Evolutionary conservation across 2,113 vertebrate species (phyloP), one percentile per base, ranked within the genome.

Genomic region (Carassius carassius): DNA sequence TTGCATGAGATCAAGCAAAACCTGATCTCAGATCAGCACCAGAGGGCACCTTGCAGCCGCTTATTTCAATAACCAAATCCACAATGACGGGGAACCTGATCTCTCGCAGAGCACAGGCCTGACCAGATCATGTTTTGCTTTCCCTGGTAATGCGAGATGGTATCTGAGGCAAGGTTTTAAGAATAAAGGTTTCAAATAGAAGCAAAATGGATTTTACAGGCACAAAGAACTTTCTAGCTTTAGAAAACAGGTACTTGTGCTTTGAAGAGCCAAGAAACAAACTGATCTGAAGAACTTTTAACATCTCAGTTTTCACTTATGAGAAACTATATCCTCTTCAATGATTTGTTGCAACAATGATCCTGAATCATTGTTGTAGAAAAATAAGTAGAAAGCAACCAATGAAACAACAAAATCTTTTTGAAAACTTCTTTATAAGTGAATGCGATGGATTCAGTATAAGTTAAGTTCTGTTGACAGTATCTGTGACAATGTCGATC

Each of bases 1-100:
- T 19, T 21, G 14, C 25, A 3, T n/a, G 79, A 49, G 16, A 69
- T 81, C 23, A 29, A 35, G 62, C 63, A 35, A 51, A 69, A 65
- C 41, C 17, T 10, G 79, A 54, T 51, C 63, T 69, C 44, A 49
- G 79, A 81, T 81, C 79, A 32, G 78, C n/a, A 4, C 7, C 10
- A 5, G 62, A 65, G 37, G 78, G 41, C 78, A 78, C 32, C 49
- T 77, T 49, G 47, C 74, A 77, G 74, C 76, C 1, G 56, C 76
- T 62, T 62, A 62, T 78, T 78, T 78, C 76, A 78, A 62, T 78
- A 62, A 78, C 35, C 21, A 80, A 65, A 80, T 44, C 35, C 37
- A 79, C 78, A 80, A 79, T 47, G 60, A 63, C 4, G 37, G 41
- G 78, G 44, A 47, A 80, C 60, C 58, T 19, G 56, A 80, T 16